Evolutionary conservation across 2,113 vertebrate genomes (phyloP).

Genomic region (Nothoprocta perdicaria): DNA sequence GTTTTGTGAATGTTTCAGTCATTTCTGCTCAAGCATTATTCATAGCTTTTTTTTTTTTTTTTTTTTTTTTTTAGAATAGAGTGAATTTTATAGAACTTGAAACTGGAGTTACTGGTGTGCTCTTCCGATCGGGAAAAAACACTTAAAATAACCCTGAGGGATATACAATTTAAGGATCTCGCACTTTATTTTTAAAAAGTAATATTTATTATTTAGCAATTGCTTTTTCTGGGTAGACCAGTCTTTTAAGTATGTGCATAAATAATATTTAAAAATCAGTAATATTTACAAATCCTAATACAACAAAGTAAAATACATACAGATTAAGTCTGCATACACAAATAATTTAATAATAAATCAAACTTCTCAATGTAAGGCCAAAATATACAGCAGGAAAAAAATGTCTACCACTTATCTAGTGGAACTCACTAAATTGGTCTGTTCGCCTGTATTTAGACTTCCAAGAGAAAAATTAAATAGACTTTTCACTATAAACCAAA

Average conservation of each 20-base stretch:
- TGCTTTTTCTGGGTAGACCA: slow-evolving; percentile 74
- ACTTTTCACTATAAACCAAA: slow-evolving; percentile 30
- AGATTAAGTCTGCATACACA: slow-evolving; percentile 76
- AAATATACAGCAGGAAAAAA: slow-evolving; percentile 68
- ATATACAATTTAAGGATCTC: slow-evolving; percentile 77
- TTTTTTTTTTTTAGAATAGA: slow-evolving; percentile 66
- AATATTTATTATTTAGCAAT: slow-evolving; percentile 78
- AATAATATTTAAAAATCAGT: slow-evolving; percentile 82
- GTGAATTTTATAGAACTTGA: slow-evolving; percentile 57
- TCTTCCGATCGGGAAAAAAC: no score
- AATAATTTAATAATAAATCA: slow-evolving; percentile 83
- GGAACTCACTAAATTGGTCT: slow-evolving; percentile 46
- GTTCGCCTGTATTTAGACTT: slow-evolving; percentile 44
- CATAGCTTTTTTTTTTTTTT: slow-evolving; percentile 53
- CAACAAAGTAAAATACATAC: slow-evolving; percentile 78
- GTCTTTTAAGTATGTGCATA: slow-evolving; percentile 81
- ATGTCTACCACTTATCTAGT: slow-evolving; percentile 46
- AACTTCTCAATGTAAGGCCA: slow-evolving; percentile 66
- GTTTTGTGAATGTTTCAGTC: slow-evolving; percentile 45
- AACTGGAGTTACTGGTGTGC: slow-evolving; percentile 61
- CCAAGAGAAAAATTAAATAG: slow-evolving; percentile 28
- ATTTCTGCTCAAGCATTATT: slow-evolving; percentile 60
- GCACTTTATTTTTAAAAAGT: slow-evolving; percentile 78
- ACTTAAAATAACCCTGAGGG: slow-evolving; percentile 84
- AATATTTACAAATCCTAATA: slow-evolving; percentile 82